Evolutionary conservation across 1,140 invertebrate genomes (phyloP), one percentile per base, ranked within the genome.

Genomic region (Dinoponera quadriceps): DNA sequence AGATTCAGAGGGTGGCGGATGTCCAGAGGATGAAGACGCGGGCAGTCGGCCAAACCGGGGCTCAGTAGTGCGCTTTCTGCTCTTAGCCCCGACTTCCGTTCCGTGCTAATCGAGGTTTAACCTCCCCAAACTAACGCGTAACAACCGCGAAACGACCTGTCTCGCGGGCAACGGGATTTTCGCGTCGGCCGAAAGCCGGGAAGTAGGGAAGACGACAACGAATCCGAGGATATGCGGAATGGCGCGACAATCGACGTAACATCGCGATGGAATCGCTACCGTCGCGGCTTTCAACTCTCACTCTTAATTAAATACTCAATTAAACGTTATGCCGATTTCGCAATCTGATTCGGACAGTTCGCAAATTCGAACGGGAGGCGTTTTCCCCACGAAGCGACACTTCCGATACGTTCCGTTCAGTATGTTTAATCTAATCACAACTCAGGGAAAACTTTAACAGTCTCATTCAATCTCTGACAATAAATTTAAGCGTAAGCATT

Each of bases 91-190:
- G 83, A 80, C 82, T 88, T 84, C 62, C 72, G 71, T n/a, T n/a
- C 62, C 85, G 54, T 48, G 63, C 68, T 55, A 66, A 80, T 75
- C 44, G 63, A 55, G 82, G 78, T 66, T 88, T 73, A 72, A n/a
- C n/a, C 74, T 81, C 55, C 84, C 57, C 62, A 85, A 84, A 89
- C 83, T 89, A 86, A 88, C 87, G 83, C 65, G 83, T 88, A 88
- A 88, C 86, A 59, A 27, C 60, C 49, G 16, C 29, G 44, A 48
- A 77, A 82, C 51, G 62, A 88, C 84, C 60, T 33, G 63, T 60
- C 59, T 71, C 44, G n/a, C n/a, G n/a, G 22, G 16, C 38, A 3
- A 27, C 16, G 5, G 27, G 65, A 69, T 54, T 75, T n/a, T 65
- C 33, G 20, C 13, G 11, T 48, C 16, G 20, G 18, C 22, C 22